These are phyloP conservation scores for Arenicola marina DNA, from an alignment of 2,888 invertebrate species.

Conservation along the genomic window DNA sequence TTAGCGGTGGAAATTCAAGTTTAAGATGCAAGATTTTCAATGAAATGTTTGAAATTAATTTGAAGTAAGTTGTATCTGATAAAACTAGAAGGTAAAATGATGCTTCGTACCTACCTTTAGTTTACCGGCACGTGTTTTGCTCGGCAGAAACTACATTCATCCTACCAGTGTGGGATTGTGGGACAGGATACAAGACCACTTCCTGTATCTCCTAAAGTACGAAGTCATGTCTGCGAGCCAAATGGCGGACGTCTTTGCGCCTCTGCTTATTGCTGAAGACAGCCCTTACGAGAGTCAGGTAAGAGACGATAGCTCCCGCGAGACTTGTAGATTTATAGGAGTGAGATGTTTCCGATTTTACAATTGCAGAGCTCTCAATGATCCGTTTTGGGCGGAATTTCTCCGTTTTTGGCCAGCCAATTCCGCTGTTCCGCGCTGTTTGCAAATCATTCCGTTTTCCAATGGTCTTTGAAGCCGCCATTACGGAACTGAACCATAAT, in stretches of 20 bases:
- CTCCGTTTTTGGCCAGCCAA: no score
- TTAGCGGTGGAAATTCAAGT: no score
- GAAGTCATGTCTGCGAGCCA: constrained; percentile 12
- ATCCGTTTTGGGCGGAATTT: neutral
- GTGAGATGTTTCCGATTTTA: neutral
- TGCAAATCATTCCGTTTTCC: no score
- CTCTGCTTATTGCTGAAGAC: constrained; percentile 17
- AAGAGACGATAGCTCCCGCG: no score
- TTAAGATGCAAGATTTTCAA: no score
- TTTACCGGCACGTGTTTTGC: no score
- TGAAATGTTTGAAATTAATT: no score
- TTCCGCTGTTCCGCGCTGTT: no score
- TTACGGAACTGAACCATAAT: no score
- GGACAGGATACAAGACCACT: constrained; percentile 25
- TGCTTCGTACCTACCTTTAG: no score
- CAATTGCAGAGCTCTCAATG: neutral
- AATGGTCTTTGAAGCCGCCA: neutral
- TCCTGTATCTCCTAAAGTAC: constrained; percentile 20
- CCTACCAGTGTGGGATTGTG: constrained; percentile 18
- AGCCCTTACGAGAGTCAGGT: constrained; percentile 25
- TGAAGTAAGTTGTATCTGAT: no score
- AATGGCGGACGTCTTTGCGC: neutral
- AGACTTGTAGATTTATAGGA: neutral
- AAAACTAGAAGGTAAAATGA: no score
- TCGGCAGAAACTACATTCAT: constrained; percentile 11